These are phyloP conservation scores for Pachymerium ferrugineum DNA, from an alignment of 2,888 invertebrate genomes.

Conservation along the genomic window DNA sequence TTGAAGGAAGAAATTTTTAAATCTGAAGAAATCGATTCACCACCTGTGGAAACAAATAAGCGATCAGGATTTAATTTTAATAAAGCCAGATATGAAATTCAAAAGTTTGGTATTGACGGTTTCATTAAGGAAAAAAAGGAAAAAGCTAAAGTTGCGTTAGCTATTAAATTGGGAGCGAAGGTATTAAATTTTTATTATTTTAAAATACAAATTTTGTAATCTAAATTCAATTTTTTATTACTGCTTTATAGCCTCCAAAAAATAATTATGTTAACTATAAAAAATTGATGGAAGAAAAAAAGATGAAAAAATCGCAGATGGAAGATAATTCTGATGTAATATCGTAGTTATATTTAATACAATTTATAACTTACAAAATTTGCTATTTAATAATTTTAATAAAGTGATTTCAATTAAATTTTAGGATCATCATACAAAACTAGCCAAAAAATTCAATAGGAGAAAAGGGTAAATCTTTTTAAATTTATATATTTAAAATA, in stretches of 20 bases:
- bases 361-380: too few species aligned
- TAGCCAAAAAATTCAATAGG: background rate
- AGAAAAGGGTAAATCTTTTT: background rate
- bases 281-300: background rate
- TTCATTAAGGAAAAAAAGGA: slow-evolving; percentile 64
- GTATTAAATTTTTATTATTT: slow-evolving; percentile 39
- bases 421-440: background rate
- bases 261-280: background rate
- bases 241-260: background rate
- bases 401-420: too few species aligned
- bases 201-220: background rate
- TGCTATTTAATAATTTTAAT: too few species aligned
- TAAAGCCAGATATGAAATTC: slow-evolving; percentile 69
- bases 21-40: background rate
- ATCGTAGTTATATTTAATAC: background rate
- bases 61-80: slow-evolving; percentile 72
- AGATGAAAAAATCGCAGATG: background rate
- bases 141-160: slow-evolving; percentile 69
- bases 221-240: background rate
- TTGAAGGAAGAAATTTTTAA: background rate
- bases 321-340: background rate
- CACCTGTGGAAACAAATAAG: slow-evolving; percentile 28
- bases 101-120: slow-evolving; percentile 76
- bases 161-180: slow-evolving; percentile 76
- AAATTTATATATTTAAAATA: background rate